Evolutionary conservation across 2,888 invertebrate species (phyloP).

Genomic region (Lucinisca nassula): DNA sequence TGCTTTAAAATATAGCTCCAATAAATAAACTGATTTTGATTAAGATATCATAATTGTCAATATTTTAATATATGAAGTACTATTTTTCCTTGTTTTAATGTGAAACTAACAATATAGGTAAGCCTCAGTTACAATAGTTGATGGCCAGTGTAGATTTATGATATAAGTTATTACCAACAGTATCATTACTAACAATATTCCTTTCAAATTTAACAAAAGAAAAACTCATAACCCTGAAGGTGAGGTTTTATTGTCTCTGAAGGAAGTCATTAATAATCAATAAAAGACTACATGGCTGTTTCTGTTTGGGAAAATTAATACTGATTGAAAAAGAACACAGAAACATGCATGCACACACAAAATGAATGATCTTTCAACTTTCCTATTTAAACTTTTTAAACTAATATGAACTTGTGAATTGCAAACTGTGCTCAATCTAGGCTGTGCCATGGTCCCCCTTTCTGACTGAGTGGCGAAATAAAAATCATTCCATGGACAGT

Average conservation of each 20-base stretch:
- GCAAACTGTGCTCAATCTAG: too few relatives aligned
- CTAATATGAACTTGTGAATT: too few relatives aligned
- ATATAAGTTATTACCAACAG: constrained; percentile 31
- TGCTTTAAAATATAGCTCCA: neutral
- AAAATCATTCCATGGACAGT: too few relatives aligned
- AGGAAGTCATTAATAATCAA: constrained; percentile 13
- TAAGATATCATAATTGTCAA: constrained; percentile 1
- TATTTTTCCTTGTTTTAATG: neutral
- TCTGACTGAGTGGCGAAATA: too few relatives aligned
- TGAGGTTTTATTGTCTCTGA: neutral
- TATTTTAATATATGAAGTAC: neutral
- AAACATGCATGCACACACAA: too few relatives aligned
- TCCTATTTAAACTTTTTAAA: too few relatives aligned
- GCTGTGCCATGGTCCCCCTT: too few relatives aligned
- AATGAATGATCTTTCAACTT: too few relatives aligned
- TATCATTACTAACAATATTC: too few relatives aligned
- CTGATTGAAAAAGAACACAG: too few relatives aligned
- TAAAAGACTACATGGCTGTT: neutral
- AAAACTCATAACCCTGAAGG: constrained; percentile 29
- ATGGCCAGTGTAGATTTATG: constrained; percentile 8
- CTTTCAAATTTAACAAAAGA: constrained; percentile 39
- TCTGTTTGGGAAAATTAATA: neutral
- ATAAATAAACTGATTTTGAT: neutral
- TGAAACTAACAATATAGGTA: neutral
- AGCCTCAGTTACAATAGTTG: neutral